These are phyloP conservation scores for Gryllus bimaculatus DNA, from an alignment of 1,140 invertebrate genomes.

Conservation along the genomic window DNA sequence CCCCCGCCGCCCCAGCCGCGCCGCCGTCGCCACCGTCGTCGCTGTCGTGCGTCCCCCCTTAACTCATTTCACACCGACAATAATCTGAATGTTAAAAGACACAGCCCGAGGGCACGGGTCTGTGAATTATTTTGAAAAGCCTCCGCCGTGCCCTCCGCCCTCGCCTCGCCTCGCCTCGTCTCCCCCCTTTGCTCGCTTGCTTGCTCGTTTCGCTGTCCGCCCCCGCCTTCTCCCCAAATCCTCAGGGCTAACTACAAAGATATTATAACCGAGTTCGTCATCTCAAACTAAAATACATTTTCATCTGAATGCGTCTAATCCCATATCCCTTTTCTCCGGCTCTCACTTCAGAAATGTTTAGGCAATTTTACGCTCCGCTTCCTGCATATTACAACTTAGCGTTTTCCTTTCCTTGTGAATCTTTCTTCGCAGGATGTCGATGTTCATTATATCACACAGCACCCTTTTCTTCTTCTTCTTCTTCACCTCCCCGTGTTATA, in stretches of 20 bases:
- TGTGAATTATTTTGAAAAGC: constrained; percentile 5
- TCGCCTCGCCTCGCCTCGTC: neutral
- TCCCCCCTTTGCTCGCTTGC: neutral
- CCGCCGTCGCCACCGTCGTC: no score
- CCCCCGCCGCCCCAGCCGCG: no score
- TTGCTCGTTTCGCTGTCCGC: neutral
- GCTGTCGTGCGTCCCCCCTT: neutral
- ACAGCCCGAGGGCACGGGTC: constrained; percentile 11
- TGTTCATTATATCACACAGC: neutral
- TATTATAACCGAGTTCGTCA: constrained; percentile 10
- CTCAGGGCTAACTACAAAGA: constrained; percentile 16
- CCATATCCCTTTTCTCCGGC: constrained; percentile 5
- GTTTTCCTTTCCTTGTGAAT: constrained; percentile 18
- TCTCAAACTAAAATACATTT: constrained; percentile 16
- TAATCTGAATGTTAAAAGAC: constrained; percentile 18
- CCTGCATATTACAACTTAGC: constrained; percentile 25
- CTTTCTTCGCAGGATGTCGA: neutral
- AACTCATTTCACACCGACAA: constrained; percentile 17
- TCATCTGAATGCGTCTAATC: constrained; percentile 15
- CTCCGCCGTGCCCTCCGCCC: neutral
- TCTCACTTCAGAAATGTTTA: constrained; percentile 21
- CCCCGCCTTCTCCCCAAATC: neutral
- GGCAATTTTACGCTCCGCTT: constrained; percentile 27
- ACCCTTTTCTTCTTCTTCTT: neutral
- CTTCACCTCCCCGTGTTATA: neutral